A percentile compares a stretch with the other conserved stretches of the same genome.
These are phyloP conservation scores for Sinohyriopsis cumingii DNA, from an alignment of 2,888 invertebrate species.

Conservation along the genomic window DNA sequence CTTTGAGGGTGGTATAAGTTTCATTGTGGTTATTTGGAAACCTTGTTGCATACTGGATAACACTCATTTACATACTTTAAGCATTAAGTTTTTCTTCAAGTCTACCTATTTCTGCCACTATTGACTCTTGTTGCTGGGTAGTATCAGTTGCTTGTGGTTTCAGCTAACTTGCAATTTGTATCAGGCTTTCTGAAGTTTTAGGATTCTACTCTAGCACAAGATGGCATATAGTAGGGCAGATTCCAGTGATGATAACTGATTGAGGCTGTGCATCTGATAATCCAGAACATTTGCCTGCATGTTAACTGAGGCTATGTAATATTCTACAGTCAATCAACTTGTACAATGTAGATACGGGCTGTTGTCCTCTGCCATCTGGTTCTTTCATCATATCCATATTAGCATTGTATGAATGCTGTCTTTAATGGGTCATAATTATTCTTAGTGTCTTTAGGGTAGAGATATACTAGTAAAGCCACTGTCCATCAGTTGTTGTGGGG, in stretches of 20 bases:
- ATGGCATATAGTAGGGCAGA: not conserved
- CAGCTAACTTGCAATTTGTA: not conserved
- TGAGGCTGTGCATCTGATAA: not conserved
- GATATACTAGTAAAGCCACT: not conserved
- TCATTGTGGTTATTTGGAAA: no score
- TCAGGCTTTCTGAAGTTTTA: not conserved
- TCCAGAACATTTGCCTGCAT: not conserved
- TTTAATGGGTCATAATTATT: not conserved
- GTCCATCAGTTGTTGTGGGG: no score
- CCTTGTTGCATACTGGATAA: no score
- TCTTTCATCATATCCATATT: not conserved
- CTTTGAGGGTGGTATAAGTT: no score
- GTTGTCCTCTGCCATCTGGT: conserved; percentile 1
- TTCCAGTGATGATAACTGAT: not conserved
- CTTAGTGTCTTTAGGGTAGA: not conserved
- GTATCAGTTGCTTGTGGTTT: not conserved
- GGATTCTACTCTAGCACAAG: not conserved
- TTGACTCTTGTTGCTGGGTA: not conserved
- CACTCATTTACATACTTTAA: no score
- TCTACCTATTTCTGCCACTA: not conserved
- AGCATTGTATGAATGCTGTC: not conserved
- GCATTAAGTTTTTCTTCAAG: not conserved
- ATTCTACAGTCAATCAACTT: not conserved
- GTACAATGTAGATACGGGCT: not conserved
- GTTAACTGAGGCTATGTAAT: not conserved